phyloP scores from a whole-genome alignment of 2,797 vertebrate species.

The Gadopsis bispinosus region DNA sequence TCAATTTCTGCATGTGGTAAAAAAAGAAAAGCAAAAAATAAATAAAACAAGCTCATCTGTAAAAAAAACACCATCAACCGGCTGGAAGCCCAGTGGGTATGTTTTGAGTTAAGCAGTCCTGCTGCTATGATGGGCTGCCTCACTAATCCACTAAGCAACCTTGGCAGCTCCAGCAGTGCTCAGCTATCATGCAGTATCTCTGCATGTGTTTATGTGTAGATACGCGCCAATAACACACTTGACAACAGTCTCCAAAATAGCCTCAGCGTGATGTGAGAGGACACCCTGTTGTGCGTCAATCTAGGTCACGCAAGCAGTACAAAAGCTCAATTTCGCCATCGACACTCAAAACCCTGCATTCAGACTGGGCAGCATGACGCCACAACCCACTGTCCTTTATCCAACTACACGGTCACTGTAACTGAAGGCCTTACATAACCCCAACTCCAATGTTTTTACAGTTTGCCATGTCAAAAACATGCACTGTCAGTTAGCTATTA shows the following conservation, averaged over 20 bases:
- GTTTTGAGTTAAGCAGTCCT: slow-evolving; percentile 27
- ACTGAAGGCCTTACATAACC: slow-evolving; percentile 42
- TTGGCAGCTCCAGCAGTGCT: slow-evolving; percentile 48
- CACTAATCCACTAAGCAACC: slow-evolving; percentile 65
- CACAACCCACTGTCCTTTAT: slow-evolving; percentile 66
- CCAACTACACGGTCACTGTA: slow-evolving; percentile 35
- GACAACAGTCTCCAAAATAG: slow-evolving; percentile 63
- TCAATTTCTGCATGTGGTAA: neutral
- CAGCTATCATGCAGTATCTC: slow-evolving; percentile 33
- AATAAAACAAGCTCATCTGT: neutral
- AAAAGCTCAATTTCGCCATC: slow-evolving; percentile 48
- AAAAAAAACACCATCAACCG: slow-evolving; percentile 16
- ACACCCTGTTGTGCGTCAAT: slow-evolving; percentile 53
- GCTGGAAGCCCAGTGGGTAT: neutral
- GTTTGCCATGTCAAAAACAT: slow-evolving; percentile 1
- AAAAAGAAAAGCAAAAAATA: no score
- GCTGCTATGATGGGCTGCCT: slow-evolving; percentile 38
- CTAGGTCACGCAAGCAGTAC: slow-evolving; percentile 46
- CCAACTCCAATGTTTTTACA: neutral
- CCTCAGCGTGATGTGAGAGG: slow-evolving; percentile 41
- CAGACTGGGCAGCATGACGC: slow-evolving; percentile 45
- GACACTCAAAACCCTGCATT: slow-evolving; percentile 27
- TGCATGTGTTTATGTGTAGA: slow-evolving; percentile 14
- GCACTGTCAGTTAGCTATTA: slow-evolving; percentile 31
- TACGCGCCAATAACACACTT: slow-evolving; percentile 28